phyloP scores from a whole-genome alignment of 2,888 invertebrate genomes.

The Eugnorisma glareosa region DNA sequence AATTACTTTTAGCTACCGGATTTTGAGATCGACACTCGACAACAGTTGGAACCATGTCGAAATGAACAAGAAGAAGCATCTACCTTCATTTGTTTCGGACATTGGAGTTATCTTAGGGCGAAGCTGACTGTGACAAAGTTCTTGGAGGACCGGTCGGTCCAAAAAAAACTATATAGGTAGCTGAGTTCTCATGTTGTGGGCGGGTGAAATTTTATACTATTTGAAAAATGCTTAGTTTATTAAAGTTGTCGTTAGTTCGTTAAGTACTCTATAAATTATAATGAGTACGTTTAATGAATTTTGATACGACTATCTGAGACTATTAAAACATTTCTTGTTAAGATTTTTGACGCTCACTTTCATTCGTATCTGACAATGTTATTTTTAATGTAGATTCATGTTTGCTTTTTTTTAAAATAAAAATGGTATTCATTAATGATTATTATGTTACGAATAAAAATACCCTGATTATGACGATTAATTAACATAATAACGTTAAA shows the following conservation, averaged over 20 bases:
- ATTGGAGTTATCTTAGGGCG: conserved; percentile 31
- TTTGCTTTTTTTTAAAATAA: conserved; percentile 12
- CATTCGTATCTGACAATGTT: conserved; percentile 20
- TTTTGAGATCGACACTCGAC: conserved; percentile 84
- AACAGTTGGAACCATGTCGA: conserved; percentile 77
- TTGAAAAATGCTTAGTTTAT: conserved; percentile 69
- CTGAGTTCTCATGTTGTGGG: conserved; percentile 75
- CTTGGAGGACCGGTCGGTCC: conserved; percentile 74
- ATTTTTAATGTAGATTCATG: conserved; percentile 16
- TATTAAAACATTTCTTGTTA: conserved; percentile 56
- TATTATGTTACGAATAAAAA: conserved; percentile 1
- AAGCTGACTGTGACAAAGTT: conserved; percentile 78
- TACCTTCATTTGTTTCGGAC: conserved; percentile 35
- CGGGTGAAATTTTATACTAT: conserved; percentile 75
- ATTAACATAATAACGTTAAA: conserved; percentile 1
- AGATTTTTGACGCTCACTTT: conserved; percentile 55
- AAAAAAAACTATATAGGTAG: conserved; percentile 75
- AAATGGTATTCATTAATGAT: conserved; percentile 7
- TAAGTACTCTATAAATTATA: conserved; percentile 64
- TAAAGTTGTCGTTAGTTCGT: conserved; percentile 62
- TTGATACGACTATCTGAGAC: conserved; percentile 49
- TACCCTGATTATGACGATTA: conserved; percentile 1
- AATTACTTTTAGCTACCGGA: conserved; percentile 90
- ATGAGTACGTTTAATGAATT: conserved; percentile 59
- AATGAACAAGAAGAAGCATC: conserved; percentile 50